Conservation (phyloP, 64 coral and sea anemone species). For the Pachyseris speciosa region DNA sequence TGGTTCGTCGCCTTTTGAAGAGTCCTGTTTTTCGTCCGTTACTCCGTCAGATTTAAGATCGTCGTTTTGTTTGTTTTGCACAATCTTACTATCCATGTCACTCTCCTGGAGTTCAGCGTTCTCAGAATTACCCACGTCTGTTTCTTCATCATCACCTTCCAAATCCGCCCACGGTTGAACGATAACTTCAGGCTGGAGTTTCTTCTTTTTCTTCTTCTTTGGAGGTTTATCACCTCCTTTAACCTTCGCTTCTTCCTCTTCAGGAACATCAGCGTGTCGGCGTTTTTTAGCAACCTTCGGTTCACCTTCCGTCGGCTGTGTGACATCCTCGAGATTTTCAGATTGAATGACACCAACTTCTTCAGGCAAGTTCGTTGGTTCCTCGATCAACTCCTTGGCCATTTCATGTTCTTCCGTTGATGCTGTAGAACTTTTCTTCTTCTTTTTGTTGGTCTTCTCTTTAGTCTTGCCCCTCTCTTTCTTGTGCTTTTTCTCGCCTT, state of each 20-base stretch:
- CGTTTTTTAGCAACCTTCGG: conserved; percentile 59
- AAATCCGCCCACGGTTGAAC: conserved; percentile 95
- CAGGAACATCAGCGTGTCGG: conserved; percentile 26
- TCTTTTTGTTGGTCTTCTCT: conserved; percentile 81
- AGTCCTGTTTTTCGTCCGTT: not conserved
- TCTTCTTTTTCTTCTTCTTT: conserved; percentile 98
- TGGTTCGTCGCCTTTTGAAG: conserved; percentile 67
- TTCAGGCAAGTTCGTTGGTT: conserved; percentile 35
- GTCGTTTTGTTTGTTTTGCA: not conserved
- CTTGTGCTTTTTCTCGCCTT: conserved; percentile 83
- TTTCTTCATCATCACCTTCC: conserved; percentile 80
- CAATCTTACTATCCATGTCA: not conserved
- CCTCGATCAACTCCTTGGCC: conserved; percentile 25
- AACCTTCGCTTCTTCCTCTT: conserved; percentile 46
- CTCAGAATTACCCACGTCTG: conserved; percentile 9
- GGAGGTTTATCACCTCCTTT: conserved; percentile 86
- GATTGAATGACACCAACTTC: conserved; percentile 20
- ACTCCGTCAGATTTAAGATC: not conserved
- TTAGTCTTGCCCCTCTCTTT: conserved; percentile 82
- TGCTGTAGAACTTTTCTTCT: conserved; percentile 35
- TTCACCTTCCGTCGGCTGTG: conserved; percentile 9
- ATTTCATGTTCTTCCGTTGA: conserved; percentile 2
- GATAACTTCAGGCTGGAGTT: conserved; percentile 86
- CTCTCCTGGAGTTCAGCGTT: not conserved
- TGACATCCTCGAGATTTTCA: not conserved